Evolutionary conservation across 2,797 vertebrate genomes (phyloP), one percentile per base, ranked within the genome.

Genomic region (Numenius phaeopus): DNA sequence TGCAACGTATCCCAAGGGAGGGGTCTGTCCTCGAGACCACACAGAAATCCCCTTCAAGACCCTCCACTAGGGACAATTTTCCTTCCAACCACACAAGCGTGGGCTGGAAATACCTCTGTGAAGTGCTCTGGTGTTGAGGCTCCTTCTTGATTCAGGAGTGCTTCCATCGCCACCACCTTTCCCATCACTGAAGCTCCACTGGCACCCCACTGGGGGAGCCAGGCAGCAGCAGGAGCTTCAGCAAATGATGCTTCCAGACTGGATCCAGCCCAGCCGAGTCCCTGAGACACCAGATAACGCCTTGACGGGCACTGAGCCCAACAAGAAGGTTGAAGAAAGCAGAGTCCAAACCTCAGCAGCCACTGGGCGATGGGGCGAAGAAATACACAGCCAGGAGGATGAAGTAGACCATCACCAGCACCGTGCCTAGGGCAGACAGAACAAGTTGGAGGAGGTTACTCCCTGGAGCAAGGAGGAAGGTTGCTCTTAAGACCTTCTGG

Each of bases 361-460:
- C 98, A 3, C 94, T 95, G 77, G 98, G 98, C 7, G 98, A 98
- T 0, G 99, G 99, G 61, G 99, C 99, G 15, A 99, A 99, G 97
- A 98, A 99, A 89, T 98, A 99, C 46, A 98, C 97, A 5, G 98
- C 98, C 78, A 99, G 94, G 4, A 99, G 97, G 95, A 99, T 99
- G 57, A 99, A 97, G 97, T 99, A 98, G 87, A 99, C 98, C 40
- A 99, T 98, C 73, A 99, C 98, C 91, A 98, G 98, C 75, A 98
- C 98, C 4, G 99, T 99, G 66, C 99, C 98, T 98, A 97, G 39
- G 20, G 65, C 5, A 54, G 55, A 89, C 23, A 80, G 77, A 93
- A 34, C 47, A 58, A 39, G 40, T 20, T 50, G 17, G 17, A 61
- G 77, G 6, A 10, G 14, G 20, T 66, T 44, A 66, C 4, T 32